Percentiles rank a stretch among this genome's conserved stretches.
These are phyloP conservation scores for Sinocyclocheilus rhinocerous DNA, from an alignment of 2,113 vertebrate genomes.

Conservation along the genomic window DNA sequence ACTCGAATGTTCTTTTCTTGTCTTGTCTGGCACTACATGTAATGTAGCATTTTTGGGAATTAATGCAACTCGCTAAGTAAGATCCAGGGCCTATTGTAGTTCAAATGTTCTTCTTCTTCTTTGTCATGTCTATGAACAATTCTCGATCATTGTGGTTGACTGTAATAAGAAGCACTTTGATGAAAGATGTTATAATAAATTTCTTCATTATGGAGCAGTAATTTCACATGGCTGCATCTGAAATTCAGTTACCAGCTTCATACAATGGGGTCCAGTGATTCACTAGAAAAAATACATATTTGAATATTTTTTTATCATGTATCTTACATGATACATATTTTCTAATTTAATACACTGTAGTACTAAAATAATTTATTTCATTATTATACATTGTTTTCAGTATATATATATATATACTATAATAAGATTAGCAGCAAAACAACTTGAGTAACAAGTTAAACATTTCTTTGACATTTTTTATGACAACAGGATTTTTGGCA, in stretches of 20 bases:
- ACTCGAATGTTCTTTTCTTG: constrained; percentile 63
- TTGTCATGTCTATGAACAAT: constrained; percentile 72
- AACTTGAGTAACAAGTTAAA: too few species aligned
- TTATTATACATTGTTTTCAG: neutral
- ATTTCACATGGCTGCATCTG: constrained; percentile 56
- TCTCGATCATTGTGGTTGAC: constrained; percentile 74
- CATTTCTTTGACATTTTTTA: neutral
- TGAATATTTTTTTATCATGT: too few species aligned
- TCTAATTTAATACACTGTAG: too few species aligned
- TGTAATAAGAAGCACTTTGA: constrained; percentile 77
- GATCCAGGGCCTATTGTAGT: constrained; percentile 76
- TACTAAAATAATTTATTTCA: too few species aligned
- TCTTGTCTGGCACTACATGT: constrained; percentile 65
- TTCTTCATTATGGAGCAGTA: constrained; percentile 70
- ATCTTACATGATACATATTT: too few species aligned
- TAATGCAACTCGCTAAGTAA: constrained; percentile 75
- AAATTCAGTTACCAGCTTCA: neutral
- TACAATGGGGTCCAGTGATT: neutral
- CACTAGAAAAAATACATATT: neutral
- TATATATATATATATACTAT: too few species aligned
- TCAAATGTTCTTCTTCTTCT: constrained; percentile 78
- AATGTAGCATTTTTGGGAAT: constrained; percentile 74
- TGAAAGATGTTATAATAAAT: constrained; percentile 75
- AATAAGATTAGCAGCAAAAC: too few species aligned
- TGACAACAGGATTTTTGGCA: neutral